phyloP scores from a whole-genome alignment of 1,140 invertebrate species.

The Solenopsis invicta region DNA sequence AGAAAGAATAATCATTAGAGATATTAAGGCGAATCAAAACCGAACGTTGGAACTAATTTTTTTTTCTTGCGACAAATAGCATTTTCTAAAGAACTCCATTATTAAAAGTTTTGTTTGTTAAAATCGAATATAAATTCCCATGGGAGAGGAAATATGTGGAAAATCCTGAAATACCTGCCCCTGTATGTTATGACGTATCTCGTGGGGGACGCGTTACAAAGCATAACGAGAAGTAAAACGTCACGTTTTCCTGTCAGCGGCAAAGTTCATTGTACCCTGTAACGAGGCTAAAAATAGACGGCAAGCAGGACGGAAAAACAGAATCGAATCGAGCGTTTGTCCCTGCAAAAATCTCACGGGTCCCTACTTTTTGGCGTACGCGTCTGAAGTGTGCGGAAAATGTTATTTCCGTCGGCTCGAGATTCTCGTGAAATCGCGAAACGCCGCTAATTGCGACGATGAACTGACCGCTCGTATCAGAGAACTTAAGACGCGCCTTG shows the following conservation, averaged over 20 bases:
- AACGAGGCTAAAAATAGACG: constrained; percentile 48
- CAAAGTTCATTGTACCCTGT: constrained; percentile 36
- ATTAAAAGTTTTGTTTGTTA: neutral
- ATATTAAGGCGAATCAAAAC: neutral
- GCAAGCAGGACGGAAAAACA: constrained; percentile 17
- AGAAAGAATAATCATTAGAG: neutral
- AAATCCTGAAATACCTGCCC: neutral
- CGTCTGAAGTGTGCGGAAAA: neutral
- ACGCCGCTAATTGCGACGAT: constrained; percentile 15
- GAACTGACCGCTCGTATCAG: neutral
- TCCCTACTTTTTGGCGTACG: neutral
- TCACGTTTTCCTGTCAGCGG: constrained; percentile 43
- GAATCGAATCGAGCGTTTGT: constrained; percentile 42
- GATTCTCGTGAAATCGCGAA: constrained; percentile 20
- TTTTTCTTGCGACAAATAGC: neutral
- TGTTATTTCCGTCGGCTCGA: constrained; percentile 37
- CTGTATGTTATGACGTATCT: neutral
- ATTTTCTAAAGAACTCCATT: neutral
- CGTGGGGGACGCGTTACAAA: constrained; percentile 1
- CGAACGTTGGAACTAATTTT: neutral
- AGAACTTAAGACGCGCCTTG: neutral
- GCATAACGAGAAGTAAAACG: constrained; percentile 45
- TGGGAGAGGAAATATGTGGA: neutral
- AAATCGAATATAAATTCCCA: neutral
- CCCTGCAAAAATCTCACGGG: constrained; percentile 33